Evolutionary conservation across 2,113 vertebrate genomes (phyloP).

Genomic region (Myanophis thanlyinensis): DNA sequence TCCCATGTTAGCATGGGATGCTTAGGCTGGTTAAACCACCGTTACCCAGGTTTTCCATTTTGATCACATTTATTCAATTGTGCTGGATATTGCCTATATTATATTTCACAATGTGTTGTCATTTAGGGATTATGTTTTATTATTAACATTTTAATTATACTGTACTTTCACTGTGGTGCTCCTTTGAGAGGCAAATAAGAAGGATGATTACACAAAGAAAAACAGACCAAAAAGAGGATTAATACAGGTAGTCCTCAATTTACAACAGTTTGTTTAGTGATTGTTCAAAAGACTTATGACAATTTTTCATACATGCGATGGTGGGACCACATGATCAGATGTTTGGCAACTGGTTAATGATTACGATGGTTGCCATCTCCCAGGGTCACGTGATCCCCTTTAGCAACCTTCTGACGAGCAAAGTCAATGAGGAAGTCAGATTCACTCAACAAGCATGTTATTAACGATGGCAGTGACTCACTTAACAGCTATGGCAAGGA

Average conservation of each 20-base stretch:
- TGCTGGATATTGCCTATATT: neutral
- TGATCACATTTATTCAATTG: neutral
- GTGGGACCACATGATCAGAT: neutral
- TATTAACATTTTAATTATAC: neutral
- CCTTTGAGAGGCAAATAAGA: neutral
- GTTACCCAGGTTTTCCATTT: neutral
- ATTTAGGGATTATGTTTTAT: neutral
- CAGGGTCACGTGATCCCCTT: neutral
- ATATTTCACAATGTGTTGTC: neutral
- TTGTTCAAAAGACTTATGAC: neutral
- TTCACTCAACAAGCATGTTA: neutral
- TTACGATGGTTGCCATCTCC: neutral
- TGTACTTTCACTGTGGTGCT: neutral
- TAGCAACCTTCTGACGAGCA: neutral
- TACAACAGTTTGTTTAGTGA: neutral
- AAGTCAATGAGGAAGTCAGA: neutral
- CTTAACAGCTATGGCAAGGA: neutral
- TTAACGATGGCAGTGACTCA: neutral
- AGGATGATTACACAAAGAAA: neutral
- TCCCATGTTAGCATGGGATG: neutral
- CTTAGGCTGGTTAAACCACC: neutral
- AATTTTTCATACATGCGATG: neutral
- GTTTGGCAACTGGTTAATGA: neutral
- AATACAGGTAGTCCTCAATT: neutral
- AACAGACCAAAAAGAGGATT: neutral